Evolutionary conservation across 2,888 invertebrate species (phyloP), one percentile per base, ranked within the genome.

Genomic region (Drosophila paracracens): DNA sequence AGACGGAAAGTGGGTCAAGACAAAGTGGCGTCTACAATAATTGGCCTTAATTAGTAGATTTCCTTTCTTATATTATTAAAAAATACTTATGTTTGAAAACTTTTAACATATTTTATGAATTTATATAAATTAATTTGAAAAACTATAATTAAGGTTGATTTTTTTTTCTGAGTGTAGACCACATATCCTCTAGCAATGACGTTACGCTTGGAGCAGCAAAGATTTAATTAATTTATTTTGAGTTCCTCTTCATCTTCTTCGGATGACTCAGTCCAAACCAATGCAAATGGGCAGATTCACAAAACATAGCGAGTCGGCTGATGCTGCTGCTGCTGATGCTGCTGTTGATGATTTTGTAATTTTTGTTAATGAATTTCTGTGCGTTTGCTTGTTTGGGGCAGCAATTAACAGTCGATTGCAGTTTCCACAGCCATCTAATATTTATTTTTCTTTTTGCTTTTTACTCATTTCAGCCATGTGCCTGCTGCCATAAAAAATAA

Each of bases 401-500:
- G 46, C 79, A 74, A 74, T 78, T 71, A 81, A 81, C 58, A 33
- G 68, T 62, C 46, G 48, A 70, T 50, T 54, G 59, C 62, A 48
- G 60, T 74, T 81, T 65, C 76, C 74, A 74, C 79, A 78, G 54
- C 79, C 64, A 64, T 48, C 70, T 65, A 56, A 57, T 62, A 31
- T 61, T 54, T 40, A 33, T 54, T 38, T 74, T 51, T 25, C 40
- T 52, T 56, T 70, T 64, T 36, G 52, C 57, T 50, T 63, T 59
- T 62, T 29, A 7, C 21, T 66, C 57, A 7, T 83, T 84, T 79
- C 60, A 84, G 83, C 87, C 83, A 88, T 84, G 83, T 88, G 83
- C 81, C 83, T 65, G 87, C 87, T 71, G 81, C 80, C 89, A 84
- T 88, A 88, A 80, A 16, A 82, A 71, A 71, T 58, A 73, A 73